Base-by-base conservation (phyloP, 1,140 invertebrate genomes). In the Vanessa tameamea region DNA sequence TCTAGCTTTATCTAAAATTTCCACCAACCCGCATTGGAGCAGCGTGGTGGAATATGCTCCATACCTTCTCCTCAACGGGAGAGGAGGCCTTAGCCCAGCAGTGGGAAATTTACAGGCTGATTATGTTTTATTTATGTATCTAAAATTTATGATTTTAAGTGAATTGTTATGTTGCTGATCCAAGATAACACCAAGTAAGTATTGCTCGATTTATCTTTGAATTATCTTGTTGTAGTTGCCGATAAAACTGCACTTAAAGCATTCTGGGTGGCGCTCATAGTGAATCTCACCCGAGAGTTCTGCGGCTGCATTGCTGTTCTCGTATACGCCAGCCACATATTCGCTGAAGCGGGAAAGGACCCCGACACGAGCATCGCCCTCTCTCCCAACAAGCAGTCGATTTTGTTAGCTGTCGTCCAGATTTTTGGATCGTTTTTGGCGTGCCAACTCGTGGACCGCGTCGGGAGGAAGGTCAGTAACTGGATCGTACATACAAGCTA, bases 271-370 rank as follows among this genome's bases (percentile, higher is more conserved):
- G 84, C 87, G 2, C 80, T 92, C 0, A 88, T 90, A 70, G 88
- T 92, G 64, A 91, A 91, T 64, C 72, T 92, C 1, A 85, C 86
- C 0, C 37, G 90, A 0, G 90, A 92, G 64, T 92, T 92, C 75
- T 89, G 90, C 75, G 90, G 90, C n/a, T 92, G 90, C 74, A 92
- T 92, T 14, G 89, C 88, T 0, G 85, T 92, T 0, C 70, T 92
- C 61, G 88, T 92, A 0, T 92, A 90, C 77, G 88, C 90, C 0
- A 91, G 89, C 59, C 89, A 92, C 31, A 92, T 92, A 66, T 92
- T 92, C 79, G 75, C 80, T 1, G 86, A 89, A 70, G 89, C 90
- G 0, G 76, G 87, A n/a, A 89, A 84, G 65, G 84, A 85, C 16
- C 80, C 83, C 0, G 63, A 72, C 47, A 85, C 81, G 11, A 86